Evolutionary conservation across 2,888 invertebrate species (phyloP), one percentile per base, ranked within the genome.

Genomic region (Leucania comma): DNA sequence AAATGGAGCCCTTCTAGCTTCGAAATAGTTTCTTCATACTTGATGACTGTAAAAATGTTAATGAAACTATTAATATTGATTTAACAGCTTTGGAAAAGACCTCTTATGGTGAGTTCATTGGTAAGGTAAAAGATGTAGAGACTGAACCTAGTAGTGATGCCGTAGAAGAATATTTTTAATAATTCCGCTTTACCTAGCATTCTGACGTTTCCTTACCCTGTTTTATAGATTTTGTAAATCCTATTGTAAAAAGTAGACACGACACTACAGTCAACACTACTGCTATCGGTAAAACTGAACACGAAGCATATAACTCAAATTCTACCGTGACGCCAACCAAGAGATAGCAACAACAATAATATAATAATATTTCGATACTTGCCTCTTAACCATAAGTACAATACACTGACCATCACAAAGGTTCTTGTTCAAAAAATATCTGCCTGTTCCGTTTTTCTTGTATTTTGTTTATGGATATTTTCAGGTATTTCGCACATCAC

Each of bases 81-180:
- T 95, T 92, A 91, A 95, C 96, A 96, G 96, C 94, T 96, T 96
- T 90, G 95, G 96, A 92, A 95, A 96, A 95, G 96, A 96, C 92
- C 94, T 94, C 90, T 94, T 95, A 91, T 96, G 96, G 96, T 96
- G 95, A 96, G 96, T 96, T 96, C 90, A 87, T 90, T 87, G 90
- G 92, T 88, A 82, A 95, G 95, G 95, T 95, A 95, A 94, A 89
- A 80, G 63, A 83, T 77, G 89, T 94, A 94, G 93, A 92, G 76
- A 85, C 86, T 89, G 86, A 86, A 87, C 82, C 87, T 86, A 75
- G 92, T 95, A 94, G 93, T 88, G 81, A 86, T 88, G 88, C 87
- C 72, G 90, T 95, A 95, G 95, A 92, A 81, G 88, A 91, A 80
- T 87, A 89, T 90, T 93, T 93, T 91, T 78, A 57, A 84, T 80